A percentile compares a stretch with the other conserved stretches of the same genome.
These are phyloP conservation scores for Pteromalus puparum DNA, from an alignment of 1,140 invertebrate species.

Conservation along the genomic window DNA sequence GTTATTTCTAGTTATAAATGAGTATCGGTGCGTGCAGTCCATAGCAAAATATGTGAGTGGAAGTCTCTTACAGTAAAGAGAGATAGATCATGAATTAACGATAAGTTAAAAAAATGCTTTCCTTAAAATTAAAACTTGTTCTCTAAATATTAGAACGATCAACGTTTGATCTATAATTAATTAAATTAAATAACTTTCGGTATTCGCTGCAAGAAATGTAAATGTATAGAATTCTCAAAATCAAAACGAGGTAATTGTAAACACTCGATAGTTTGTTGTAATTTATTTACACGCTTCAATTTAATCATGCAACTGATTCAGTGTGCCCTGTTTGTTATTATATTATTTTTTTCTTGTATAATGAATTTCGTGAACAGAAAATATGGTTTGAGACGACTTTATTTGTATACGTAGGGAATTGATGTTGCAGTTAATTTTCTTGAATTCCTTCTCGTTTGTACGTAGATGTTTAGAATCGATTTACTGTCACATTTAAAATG, in stretches of 20 bases:
- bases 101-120: not conserved
- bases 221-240: constrained; percentile 2
- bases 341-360: not conserved
- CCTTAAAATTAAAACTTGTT: not conserved
- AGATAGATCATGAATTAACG: not conserved
- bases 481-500: not conserved
- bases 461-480: not conserved
- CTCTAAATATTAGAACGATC: not conserved
- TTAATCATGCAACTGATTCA: not conserved
- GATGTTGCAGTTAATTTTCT: not conserved
- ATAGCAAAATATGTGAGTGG: constrained; percentile 11
- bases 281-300: constrained; percentile 33
- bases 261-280: not conserved
- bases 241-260: not conserved
- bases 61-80: constrained; percentile 7
- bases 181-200: not conserved
- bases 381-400: not conserved
- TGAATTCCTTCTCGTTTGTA: not conserved
- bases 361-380: constrained; percentile 14
- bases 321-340: not conserved
- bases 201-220: not conserved
- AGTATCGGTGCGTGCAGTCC: constrained; percentile 50
- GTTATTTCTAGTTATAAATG: not conserved
- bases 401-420: not conserved
- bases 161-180: not conserved